phyloP scores from a whole-genome alignment of 2,113 vertebrate species.

The Aepyceros melampus region DNA sequence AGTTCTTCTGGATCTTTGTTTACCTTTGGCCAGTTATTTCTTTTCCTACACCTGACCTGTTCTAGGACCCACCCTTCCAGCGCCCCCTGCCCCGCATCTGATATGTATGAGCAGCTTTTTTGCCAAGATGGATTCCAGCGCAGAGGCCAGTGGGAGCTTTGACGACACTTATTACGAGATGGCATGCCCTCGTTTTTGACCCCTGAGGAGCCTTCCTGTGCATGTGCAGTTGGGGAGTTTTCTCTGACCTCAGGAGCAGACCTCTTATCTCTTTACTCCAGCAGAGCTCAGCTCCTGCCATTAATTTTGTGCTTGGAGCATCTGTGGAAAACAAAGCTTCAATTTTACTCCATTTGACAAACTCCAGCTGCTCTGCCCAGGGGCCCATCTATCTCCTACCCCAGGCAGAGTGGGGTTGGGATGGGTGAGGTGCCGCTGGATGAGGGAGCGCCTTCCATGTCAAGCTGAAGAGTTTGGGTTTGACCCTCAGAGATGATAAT shows the following conservation, averaged over 20 bases:
- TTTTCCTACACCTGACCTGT: neutral
- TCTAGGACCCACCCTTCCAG: neutral
- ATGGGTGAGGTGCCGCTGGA: neutral
- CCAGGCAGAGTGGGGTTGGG: neutral
- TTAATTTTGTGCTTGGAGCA: neutral
- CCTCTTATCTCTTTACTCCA: neutral
- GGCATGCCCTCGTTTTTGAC: neutral
- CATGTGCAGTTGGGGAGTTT: neutral
- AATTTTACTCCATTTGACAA: neutral
- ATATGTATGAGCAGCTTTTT: neutral
- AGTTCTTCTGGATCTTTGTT: neutral
- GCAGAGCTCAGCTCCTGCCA: neutral
- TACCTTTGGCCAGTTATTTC: neutral
- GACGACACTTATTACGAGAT: neutral
- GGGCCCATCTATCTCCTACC: neutral
- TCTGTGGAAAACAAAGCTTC: neutral
- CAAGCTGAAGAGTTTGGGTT: neutral
- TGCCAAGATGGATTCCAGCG: neutral
- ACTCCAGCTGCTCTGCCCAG: neutral
- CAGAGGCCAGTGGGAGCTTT: neutral
- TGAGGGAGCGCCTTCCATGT: neutral
- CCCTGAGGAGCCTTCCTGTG: neutral
- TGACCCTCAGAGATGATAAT: neutral
- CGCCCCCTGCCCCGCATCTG: rapidly evolving
- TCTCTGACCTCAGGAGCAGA: neutral